Conservation (phyloP, 2,888 invertebrate species). For the Dastarcus helophoroides region DNA sequence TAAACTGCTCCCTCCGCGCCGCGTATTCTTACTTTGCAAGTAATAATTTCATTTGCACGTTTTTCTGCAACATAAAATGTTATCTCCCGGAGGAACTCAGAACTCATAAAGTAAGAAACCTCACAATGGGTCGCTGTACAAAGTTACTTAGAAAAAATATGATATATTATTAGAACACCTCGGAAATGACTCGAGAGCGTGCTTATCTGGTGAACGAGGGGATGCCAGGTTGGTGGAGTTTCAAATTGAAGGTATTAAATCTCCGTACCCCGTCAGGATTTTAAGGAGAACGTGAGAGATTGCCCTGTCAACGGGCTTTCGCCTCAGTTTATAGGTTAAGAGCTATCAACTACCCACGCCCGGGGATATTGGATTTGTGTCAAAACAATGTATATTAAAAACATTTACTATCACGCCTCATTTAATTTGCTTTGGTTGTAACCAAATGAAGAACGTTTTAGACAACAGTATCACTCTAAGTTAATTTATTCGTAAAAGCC, state of each 20-base stretch:
- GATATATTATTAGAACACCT: slow-evolving; percentile 19
- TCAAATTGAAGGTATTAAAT: slow-evolving; percentile 27
- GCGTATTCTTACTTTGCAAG: too few species aligned
- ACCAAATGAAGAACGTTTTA: too few species aligned
- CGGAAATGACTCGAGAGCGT: slow-evolving; percentile 18
- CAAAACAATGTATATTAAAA: slow-evolving; percentile 1
- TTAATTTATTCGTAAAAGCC: too few species aligned
- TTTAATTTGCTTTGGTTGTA: not conserved
- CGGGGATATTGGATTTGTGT: slow-evolving; percentile 1
- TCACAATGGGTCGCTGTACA: slow-evolving; percentile 7
- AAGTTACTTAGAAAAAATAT: slow-evolving; percentile 16
- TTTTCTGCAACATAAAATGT: slow-evolving; percentile 7
- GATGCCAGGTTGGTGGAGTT: slow-evolving; percentile 17
- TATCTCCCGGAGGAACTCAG: slow-evolving; percentile 9
- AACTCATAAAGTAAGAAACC: slow-evolving; percentile 13
- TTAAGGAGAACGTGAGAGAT: slow-evolving; percentile 24
- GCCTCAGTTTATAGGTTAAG: not conserved
- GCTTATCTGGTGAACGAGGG: slow-evolving; percentile 18
- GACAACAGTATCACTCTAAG: too few species aligned
- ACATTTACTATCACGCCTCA: not conserved
- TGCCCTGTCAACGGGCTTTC: slow-evolving; percentile 22
- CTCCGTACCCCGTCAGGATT: slow-evolving; percentile 20
- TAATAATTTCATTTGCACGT: slow-evolving; percentile 4
- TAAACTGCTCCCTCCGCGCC: too few species aligned
- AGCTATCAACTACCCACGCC: slow-evolving; percentile 1